Evolutionary conservation across 2,888 invertebrate species (phyloP).

Genomic region (Suillia variegata): DNA sequence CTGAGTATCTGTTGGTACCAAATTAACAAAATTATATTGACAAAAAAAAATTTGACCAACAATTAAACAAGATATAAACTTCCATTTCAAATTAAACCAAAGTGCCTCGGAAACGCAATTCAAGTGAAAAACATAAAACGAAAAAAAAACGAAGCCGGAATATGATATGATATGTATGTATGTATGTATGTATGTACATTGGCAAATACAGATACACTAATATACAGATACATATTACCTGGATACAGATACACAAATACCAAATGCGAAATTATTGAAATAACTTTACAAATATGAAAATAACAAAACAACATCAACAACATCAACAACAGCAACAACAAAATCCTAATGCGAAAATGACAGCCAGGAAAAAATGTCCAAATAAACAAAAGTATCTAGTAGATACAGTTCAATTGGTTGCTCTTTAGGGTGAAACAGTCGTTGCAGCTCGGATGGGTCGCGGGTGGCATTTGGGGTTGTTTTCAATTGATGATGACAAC

Average conservation of each 20-base stretch:
- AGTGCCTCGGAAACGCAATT: not conserved
- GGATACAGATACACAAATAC: not conserved
- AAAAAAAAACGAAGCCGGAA: no score
- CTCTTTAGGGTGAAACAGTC: slow-evolving; percentile 19
- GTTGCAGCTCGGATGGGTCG: no score
- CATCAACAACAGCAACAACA: not conserved
- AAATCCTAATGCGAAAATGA: not conserved
- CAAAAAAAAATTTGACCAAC: no score
- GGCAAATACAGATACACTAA: no score
- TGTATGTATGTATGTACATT: no score
- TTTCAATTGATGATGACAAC: not conserved
- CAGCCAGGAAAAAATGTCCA: no score
- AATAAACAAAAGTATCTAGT: slow-evolving; percentile 20
- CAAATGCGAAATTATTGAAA: slow-evolving; percentile 1
- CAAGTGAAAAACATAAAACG: not conserved
- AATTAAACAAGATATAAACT: no score
- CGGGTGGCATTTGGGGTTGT: not conserved
- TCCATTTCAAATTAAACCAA: no score
- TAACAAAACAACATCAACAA: not conserved
- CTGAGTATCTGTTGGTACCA: no score
- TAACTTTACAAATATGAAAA: not conserved
- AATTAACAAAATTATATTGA: no score
- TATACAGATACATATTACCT: no score
- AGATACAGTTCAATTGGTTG: slow-evolving; percentile 31
- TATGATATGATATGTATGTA: no score